Percentiles rank a stretch among this genome's conserved stretches.
Conservation (phyloP, 2,888 invertebrate species). For the Agrilus mali region DNA sequence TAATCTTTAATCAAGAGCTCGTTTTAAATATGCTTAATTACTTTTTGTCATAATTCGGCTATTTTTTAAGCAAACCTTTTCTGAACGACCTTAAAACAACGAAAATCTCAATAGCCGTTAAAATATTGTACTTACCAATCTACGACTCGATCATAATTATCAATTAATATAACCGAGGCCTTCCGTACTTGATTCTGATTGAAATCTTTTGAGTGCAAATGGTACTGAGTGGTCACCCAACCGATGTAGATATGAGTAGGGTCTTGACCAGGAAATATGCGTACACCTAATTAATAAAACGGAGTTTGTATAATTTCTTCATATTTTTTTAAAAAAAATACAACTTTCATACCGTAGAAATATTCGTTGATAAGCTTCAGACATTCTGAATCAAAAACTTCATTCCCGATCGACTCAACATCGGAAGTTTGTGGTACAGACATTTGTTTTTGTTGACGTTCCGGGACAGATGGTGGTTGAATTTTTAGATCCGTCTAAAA, state of each 20-base stretch:
- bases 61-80: too few relatives aligned
- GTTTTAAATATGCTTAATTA: too few relatives aligned
- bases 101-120: too few relatives aligned
- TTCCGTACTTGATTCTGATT: constrained; percentile 77
- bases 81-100: too few relatives aligned
- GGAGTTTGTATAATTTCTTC: too few relatives aligned
- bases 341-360: constrained; percentile 57
- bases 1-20: too few relatives aligned
- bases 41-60: too few relatives aligned
- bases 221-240: constrained; percentile 98
- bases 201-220: constrained; percentile 80
- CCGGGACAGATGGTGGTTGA: constrained; percentile 14
- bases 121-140: constrained; percentile 46
- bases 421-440: constrained; percentile 58
- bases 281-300: constrained; percentile 36
- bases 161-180: constrained; percentile 66
- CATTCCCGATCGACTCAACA: constrained; percentile 72
- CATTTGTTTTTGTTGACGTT: constrained; percentile 52
- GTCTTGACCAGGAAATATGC: constrained; percentile 91
- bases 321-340: background rate
- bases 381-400: constrained; percentile 78
- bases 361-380: constrained; percentile 92
- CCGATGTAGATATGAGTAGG: constrained; percentile 92
- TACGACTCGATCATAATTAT: constrained; percentile 63
- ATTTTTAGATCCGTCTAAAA: constrained; percentile 12